Conservation (phyloP, 1,140 invertebrate genomes). For the Brachionus manjavacas region DNA sequence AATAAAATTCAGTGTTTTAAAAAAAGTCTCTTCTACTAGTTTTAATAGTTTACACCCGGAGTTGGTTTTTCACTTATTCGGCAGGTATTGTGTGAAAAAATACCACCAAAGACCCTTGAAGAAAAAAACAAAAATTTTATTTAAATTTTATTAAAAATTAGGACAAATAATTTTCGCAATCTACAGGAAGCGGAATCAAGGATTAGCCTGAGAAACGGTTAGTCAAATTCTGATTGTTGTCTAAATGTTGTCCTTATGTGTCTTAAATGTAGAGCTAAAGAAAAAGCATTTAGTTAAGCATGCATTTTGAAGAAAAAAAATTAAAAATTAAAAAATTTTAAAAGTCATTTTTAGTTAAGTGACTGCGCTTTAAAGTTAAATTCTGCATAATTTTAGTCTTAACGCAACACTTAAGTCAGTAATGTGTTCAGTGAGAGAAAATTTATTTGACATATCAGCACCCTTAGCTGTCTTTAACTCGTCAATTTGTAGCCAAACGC, state of each 20-base stretch:
- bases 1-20: too few species aligned
- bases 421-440: conserved; percentile 3
- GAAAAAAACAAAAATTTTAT: not conserved
- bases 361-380: not conserved
- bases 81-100: too few species aligned
- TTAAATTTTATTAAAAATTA: not conserved
- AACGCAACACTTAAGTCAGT: not conserved
- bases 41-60: too few species aligned
- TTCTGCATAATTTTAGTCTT: not conserved
- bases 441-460: not conserved
- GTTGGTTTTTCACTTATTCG: too few species aligned
- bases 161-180: not conserved
- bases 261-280: not conserved
- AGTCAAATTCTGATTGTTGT: not conserved
- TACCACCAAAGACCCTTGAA: not conserved
- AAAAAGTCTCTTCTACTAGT: too few species aligned
- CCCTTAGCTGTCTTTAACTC: conserved; percentile 31
- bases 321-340: not conserved
- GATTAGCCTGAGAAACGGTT: not conserved
- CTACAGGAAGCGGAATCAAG: not conserved
- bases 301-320: not conserved
- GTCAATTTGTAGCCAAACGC: not conserved
- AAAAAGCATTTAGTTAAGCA: not conserved
- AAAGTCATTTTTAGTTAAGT: not conserved
- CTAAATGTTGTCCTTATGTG: not conserved